phyloP scores from a whole-genome alignment of 1,140 invertebrate species.

The Gyrodactylus salaris region DNA sequence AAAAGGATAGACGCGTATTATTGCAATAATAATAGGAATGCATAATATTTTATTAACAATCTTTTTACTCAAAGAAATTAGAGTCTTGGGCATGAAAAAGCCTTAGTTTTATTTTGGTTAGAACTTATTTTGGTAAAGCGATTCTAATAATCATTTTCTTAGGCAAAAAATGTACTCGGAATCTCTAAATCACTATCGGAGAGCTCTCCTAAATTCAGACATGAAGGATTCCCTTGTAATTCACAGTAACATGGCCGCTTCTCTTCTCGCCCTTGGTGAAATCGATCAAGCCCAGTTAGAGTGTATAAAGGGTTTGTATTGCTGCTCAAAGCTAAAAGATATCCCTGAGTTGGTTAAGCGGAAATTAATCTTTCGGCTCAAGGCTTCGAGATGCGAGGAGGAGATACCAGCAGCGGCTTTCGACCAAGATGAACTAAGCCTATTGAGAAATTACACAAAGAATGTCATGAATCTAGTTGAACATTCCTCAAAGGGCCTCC shows the following conservation, averaged over 20 bases:
- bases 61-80: no score
- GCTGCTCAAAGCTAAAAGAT: not conserved
- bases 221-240: not conserved
- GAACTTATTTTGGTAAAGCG: no score
- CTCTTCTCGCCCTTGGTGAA: not conserved
- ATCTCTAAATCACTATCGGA: not conserved
- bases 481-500: no score
- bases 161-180: not conserved
- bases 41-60: no score
- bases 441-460: not conserved
- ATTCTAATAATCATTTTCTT: not conserved
- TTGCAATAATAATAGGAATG: no score
- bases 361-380: not conserved
- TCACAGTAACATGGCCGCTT: not conserved
- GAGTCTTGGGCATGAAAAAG: no score
- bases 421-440: not conserved
- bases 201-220: not conserved
- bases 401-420: not conserved
- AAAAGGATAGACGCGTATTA: no score
- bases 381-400: not conserved
- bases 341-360: not conserved
- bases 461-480: not conserved
- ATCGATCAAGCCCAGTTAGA: not conserved
- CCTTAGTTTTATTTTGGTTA: no score
- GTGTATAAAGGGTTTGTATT: not conserved